These are phyloP conservation scores for Apogon talboti DNA, from an alignment of 2,797 vertebrate genomes.

Conservation along the genomic window DNA sequence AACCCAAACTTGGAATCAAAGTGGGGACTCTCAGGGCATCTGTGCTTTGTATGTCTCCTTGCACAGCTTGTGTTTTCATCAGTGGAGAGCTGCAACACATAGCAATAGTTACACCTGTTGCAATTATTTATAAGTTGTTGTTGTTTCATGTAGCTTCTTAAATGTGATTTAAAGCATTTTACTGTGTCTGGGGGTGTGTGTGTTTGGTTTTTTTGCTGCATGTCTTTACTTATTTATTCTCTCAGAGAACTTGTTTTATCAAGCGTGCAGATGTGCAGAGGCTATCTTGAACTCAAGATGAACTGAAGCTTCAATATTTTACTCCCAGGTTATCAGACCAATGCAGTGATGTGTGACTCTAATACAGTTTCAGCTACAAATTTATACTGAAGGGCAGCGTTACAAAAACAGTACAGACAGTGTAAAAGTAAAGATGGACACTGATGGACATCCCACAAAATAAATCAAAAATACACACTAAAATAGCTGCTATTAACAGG, in stretches of 20 bases:
- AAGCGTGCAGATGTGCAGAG: conserved; percentile 12
- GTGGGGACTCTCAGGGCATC: no score
- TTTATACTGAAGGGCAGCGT: conserved; percentile 1
- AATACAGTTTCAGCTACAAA: neutral
- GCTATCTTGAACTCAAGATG: conserved; percentile 21
- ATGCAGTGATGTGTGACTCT: neutral
- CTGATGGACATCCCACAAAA: no score
- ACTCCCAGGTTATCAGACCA: neutral
- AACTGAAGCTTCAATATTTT: conserved; percentile 32
- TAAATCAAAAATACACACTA: no score
- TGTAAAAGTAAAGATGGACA: neutral
- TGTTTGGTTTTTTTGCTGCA: neutral
- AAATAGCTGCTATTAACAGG: neutral
- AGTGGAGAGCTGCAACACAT: no score
- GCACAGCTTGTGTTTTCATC: no score
- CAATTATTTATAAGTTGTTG: no score
- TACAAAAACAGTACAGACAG: neutral
- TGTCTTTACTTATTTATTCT: neutral
- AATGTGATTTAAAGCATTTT: neutral
- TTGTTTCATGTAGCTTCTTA: no score
- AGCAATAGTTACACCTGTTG: no score
- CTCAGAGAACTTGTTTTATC: conserved; percentile 2
- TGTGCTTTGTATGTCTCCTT: no score
- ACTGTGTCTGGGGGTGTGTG: neutral
- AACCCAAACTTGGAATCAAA: no score